Base-by-base conservation (phyloP, 2,797 vertebrate genomes). In the Hephaestus fuliginosus region DNA sequence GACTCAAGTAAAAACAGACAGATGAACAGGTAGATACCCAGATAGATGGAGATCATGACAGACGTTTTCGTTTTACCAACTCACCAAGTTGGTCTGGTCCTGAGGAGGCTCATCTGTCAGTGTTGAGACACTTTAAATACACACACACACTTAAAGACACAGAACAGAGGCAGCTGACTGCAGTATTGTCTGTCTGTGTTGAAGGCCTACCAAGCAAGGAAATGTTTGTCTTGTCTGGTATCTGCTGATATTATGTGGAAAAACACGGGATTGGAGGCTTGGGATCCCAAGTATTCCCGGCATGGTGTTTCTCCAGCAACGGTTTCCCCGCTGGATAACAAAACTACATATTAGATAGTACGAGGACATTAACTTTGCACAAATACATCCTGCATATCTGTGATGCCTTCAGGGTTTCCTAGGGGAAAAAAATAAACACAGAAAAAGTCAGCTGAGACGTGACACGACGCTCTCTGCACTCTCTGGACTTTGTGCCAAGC, bases 161-260 rank as follows among this genome's bases (percentile, higher is more conserved):
- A 75, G 74, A 68, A 17, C 65, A 88, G 78, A 69, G 17, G 64
- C 28, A 68, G 33, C 7, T 17, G 25, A 48, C 60, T 20, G 13
- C 71, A 76, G 71, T 56, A 39, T 41, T 13, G 9, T 57, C 66
- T 41, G 65, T 41, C 74, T 46, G 67, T 7, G 74, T 39, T n/a
- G 33, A 74, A 75, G n/a, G 25, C 52, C 74, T 44, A 82, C 87
- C 87, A 89, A 90, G 86, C 85, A 90, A 77, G 90, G 89, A 90
- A 72, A 92, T 87, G 90, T 90, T 90, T 91, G 82, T 74, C 68
- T 80, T 73, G 51, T 76, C 84, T 71, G 71, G 76, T 60, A 66
- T 83, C 72, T 76, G 79, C 55, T 61, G 70, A 55, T 63, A 71
- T 53, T 69, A 70, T 64, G 52, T 58, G 84, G 80, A 83, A 80